These are phyloP conservation scores for Lepus europaeus DNA, from an alignment of 2,113 vertebrate genomes.

Conservation along the genomic window DNA sequence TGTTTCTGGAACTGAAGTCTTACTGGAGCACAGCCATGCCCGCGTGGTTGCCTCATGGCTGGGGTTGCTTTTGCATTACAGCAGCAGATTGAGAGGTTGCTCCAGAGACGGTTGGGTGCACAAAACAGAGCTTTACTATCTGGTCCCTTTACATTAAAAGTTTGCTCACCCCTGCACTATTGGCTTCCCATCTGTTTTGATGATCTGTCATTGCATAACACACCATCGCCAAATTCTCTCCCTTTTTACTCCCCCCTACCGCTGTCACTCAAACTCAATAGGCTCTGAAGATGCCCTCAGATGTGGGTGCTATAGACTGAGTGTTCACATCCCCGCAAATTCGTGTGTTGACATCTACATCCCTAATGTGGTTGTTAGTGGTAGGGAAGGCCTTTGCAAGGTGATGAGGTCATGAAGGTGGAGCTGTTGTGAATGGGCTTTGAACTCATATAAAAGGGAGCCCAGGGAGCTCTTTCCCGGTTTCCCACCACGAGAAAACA, in stretches of 20 bases:
- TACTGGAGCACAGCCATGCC: neutral
- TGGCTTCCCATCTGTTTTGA: neutral
- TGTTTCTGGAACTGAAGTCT: constrained; percentile 1
- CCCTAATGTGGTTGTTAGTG: neutral
- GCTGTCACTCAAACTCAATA: neutral
- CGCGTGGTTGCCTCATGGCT: neutral
- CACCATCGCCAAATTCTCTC: neutral
- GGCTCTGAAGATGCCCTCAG: neutral
- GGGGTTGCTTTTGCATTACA: neutral
- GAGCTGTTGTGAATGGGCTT: too few relatives aligned
- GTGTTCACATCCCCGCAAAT: neutral
- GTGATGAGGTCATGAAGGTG: neutral
- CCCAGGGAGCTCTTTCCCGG: neutral
- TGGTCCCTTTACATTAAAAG: neutral
- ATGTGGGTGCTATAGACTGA: neutral
- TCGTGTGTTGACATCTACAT: neutral
- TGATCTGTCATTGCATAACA: neutral
- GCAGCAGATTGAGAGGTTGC: neutral
- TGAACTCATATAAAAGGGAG: neutral
- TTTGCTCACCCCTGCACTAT: neutral
- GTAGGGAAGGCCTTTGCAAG: neutral
- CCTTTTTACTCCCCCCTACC: neutral
- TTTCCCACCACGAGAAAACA: neutral
- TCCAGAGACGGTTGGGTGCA: neutral
- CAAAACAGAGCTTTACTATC: neutral